These are phyloP conservation scores for Pampusana beccarii DNA, from an alignment of 2,113 vertebrate species.

Conservation along the genomic window DNA sequence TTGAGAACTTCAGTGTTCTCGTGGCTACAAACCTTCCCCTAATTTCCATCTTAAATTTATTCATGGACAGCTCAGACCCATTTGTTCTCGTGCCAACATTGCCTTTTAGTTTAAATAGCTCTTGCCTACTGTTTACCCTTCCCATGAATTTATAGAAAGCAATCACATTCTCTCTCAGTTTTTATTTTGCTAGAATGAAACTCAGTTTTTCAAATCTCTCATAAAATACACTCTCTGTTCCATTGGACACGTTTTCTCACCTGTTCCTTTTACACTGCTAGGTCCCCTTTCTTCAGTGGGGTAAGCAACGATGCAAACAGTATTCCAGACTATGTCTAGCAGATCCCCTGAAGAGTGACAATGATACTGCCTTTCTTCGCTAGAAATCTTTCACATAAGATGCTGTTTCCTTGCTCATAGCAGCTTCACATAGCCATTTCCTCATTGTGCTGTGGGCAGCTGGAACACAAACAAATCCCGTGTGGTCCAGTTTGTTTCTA, in stretches of 20 bases:
- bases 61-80: neutral
- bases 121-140: slow-evolving; percentile 43
- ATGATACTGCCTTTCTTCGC: neutral
- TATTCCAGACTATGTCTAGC: neutral
- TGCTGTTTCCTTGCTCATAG: neutral
- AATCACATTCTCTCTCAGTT: neutral
- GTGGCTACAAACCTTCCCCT: neutral
- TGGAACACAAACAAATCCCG: neutral
- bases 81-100: slow-evolving; percentile 31
- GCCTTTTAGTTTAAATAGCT: slow-evolving; percentile 37
- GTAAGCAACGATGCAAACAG: neutral
- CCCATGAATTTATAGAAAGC: slow-evolving; percentile 26
- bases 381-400: neutral
- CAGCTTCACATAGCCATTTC: neutral
- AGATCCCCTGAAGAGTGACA: neutral
- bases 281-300: neutral
- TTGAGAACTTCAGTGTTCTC: neutral
- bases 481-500: neutral
- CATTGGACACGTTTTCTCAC: neutral
- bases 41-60: slow-evolving; percentile 56
- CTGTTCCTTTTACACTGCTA: neutral
- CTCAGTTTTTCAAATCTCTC: neutral
- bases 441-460: fast-evolving
- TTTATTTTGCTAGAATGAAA: slow-evolving; percentile 2
- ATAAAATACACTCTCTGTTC: neutral